Evolutionary conservation across 2,797 vertebrate species (phyloP), one percentile per base, ranked within the genome.

Genomic region (Enteromius trimaculatus): DNA sequence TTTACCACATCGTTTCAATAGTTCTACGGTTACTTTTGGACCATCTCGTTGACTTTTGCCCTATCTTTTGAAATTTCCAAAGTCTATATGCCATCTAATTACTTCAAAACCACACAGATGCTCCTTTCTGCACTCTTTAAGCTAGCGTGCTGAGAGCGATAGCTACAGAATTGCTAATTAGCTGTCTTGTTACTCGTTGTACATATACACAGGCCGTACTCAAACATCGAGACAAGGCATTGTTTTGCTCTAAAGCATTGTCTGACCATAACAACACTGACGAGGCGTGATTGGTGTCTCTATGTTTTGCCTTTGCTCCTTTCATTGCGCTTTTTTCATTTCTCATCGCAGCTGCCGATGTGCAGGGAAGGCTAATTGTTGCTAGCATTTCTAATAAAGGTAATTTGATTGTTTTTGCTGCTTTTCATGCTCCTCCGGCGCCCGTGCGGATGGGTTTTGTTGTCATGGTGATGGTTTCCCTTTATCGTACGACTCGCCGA

Each of bases 391-490:
- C 89, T 88, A 91, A 91, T 89, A 89, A 93, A 91, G 90, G 86
- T 91, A 86, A 92, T 92, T 86, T 88, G 74, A 91, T 91, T 89
- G 84, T 88, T 92, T 92, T 86, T 66, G 68, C 76, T 58, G 72
- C 58, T 81, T 87, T 87, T 86, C 82, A 71, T 65, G 80, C 77
- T 72, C 84, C 86, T 74, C 76, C 31, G 4, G 62, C 21, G 78
- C 85, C 77, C 47, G 79, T 66, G 77, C 9, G 77, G 86, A 87
- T 84, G 86, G 76, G 83, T 87, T 86, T 88, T 1, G 92, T 93
- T 91, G 93, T 91, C 92, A 93, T 93, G 92, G 92, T 55, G 91
- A 94, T 91, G 21, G 82, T 80, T 58, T 87, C 80, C 84, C 53
- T 81, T 81, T 79, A 71, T 79, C n/a, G 84, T 55, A 84, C 83